A percentile compares a stretch with the other conserved stretches of the same genome.
Conservation (phyloP, 2,888 invertebrate species). For the Melieria picta region DNA sequence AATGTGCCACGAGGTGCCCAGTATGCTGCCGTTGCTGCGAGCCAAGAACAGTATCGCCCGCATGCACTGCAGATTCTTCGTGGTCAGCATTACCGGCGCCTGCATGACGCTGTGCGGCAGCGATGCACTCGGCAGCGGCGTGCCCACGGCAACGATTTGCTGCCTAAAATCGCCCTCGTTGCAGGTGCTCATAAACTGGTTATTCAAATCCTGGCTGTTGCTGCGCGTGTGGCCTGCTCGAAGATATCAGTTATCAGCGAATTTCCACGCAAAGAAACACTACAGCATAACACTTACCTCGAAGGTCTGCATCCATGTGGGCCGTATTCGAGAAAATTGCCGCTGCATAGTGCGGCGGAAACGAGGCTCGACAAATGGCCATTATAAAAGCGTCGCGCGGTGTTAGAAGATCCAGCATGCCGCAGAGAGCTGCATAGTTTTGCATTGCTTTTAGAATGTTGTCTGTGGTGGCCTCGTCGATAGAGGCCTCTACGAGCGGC, state of each 20-base stretch:
- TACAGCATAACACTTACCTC: conserved; percentile 50
- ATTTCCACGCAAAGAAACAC: conserved; percentile 10
- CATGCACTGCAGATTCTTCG: conserved; percentile 98
- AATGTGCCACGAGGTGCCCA: conserved; percentile 95
- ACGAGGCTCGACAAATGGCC: conserved; percentile 93
- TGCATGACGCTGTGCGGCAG: conserved; percentile 75
- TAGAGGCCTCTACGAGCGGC: conserved; percentile 92
- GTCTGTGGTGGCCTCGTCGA: conserved; percentile 92
- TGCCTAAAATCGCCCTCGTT: conserved; percentile 81
- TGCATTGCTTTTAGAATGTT: conserved; percentile 92
- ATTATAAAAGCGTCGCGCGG: conserved; percentile 95
- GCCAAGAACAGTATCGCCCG: conserved; percentile 88
- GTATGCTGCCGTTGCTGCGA: conserved; percentile 89
- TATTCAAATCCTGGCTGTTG: conserved; percentile 69
- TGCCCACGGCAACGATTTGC: conserved; percentile 97
- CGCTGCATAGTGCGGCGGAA: conserved; percentile 94
- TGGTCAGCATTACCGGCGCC: conserved; percentile 89
- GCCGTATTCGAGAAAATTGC: conserved; percentile 79
- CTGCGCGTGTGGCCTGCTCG: conserved; percentile 66
- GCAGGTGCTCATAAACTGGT: conserved; percentile 67
- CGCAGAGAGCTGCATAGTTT: conserved; percentile 89
- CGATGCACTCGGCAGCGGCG: conserved; percentile 87
- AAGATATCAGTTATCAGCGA: not conserved
- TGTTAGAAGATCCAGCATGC: conserved; percentile 78
- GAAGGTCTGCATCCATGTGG: conserved; percentile 68